Percentiles rank a stretch among this genome's conserved stretches.
These are phyloP conservation scores for Antigone vipio DNA, from an alignment of 2,113 vertebrate genomes.

Conservation along the genomic window DNA sequence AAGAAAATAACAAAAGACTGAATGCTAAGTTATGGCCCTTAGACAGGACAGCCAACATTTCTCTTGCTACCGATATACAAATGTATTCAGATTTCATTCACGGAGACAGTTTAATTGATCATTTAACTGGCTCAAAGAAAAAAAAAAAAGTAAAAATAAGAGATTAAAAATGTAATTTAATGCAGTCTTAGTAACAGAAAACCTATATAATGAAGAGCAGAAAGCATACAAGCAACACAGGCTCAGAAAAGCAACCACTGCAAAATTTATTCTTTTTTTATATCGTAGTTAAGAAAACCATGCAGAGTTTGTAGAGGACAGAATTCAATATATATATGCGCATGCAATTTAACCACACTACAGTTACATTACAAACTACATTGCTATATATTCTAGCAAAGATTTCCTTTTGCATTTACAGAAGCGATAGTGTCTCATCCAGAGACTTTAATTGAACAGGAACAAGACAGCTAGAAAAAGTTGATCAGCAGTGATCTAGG, in stretches of 20 bases:
- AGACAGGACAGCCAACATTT: background rate
- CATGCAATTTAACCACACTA: background rate
- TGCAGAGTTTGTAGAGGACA: background rate
- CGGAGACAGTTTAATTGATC: background rate
- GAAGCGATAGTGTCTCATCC: background rate
- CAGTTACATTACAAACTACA: background rate
- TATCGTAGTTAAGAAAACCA: background rate
- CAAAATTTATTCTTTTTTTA: background rate
- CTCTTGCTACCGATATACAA: background rate
- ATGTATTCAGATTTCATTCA: constrained; percentile 17
- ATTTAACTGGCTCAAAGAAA: background rate
- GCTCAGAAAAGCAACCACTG: background rate
- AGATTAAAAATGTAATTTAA: background rate
- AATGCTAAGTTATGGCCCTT: background rate
- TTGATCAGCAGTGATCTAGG: background rate
- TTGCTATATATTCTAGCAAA: background rate
- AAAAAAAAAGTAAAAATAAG: background rate
- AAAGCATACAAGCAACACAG: background rate
- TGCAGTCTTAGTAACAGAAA: background rate
- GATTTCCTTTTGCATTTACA: background rate
- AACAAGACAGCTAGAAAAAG: background rate
- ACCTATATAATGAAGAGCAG: background rate
- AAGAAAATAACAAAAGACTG: constrained; percentile 35
- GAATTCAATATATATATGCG: background rate
- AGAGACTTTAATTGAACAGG: background rate